Percentiles rank a stretch among this genome's conserved stretches.
These are phyloP conservation scores for Isoperla grammatica DNA, from an alignment of 2,888 invertebrate species.

Conservation along the genomic window DNA sequence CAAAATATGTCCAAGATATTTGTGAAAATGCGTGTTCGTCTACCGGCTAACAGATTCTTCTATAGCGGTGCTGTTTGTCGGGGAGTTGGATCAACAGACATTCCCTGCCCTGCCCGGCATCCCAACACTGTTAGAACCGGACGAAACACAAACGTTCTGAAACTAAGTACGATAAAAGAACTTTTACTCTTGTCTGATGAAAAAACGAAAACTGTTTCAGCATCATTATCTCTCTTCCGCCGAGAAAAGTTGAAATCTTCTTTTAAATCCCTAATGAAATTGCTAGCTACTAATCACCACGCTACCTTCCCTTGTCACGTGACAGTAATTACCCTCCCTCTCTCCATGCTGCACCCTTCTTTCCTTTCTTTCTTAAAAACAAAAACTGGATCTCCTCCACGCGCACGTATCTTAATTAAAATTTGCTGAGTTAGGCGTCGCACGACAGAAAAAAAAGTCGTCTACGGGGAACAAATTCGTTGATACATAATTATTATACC, in stretches of 20 bases:
- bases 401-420: slow-evolving; percentile 22
- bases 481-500: slow-evolving; percentile 2
- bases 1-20: too few relatives aligned
- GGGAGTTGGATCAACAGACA: too few relatives aligned
- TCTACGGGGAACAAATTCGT: neutral
- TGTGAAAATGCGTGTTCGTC: too few relatives aligned
- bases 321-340: slow-evolving; percentile 20
- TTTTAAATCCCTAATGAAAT: slow-evolving; percentile 14
- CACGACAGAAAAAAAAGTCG: slow-evolving; percentile 7
- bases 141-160: too few relatives aligned
- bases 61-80: too few relatives aligned
- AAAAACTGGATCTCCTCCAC: neutral
- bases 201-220: neutral
- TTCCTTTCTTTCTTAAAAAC: slow-evolving; percentile 2
- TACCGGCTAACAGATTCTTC: too few relatives aligned
- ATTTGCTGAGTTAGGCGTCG: slow-evolving; percentile 2
- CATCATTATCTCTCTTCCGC: slow-evolving; percentile 11
- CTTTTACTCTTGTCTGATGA: too few relatives aligned
- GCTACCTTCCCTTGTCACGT: slow-evolving; percentile 13
- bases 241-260: neutral
- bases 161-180: too few relatives aligned
- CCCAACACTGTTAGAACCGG: too few relatives aligned
- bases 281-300: slow-evolving; percentile 13
- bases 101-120: too few relatives aligned
- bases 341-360: too few relatives aligned